phyloP scores from a whole-genome alignment of 2,888 invertebrate species.

The Scaptomyza parva region DNA sequence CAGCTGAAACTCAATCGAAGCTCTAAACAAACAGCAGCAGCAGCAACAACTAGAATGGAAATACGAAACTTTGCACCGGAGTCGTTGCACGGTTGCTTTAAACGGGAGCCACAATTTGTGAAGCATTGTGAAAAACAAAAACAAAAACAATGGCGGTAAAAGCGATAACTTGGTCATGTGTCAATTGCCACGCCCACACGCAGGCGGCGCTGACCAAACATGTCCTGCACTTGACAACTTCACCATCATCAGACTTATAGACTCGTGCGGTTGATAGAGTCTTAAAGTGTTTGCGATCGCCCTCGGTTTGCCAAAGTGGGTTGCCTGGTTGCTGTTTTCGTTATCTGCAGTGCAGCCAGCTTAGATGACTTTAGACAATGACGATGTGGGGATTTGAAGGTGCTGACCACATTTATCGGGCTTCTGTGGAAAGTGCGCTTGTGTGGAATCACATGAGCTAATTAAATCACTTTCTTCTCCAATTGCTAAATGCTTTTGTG shows the following conservation, averaged over 20 bases:
- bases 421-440: slow-evolving; percentile 24
- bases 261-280: slow-evolving; percentile 49
- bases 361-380: slow-evolving; percentile 55
- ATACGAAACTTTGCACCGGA: slow-evolving; percentile 18
- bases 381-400: slow-evolving; percentile 29
- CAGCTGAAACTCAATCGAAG: slow-evolving; percentile 18
- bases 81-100: slow-evolving; percentile 21
- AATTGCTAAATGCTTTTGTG: background rate
- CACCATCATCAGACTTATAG: slow-evolving; percentile 22
- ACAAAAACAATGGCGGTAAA: slow-evolving; percentile 23
- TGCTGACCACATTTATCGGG: slow-evolving; percentile 34
- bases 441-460: slow-evolving; percentile 5
- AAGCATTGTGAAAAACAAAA: slow-evolving; percentile 20
- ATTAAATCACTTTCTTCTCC: slow-evolving; percentile 15
- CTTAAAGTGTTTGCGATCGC: slow-evolving; percentile 48
- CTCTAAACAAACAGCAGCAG: slow-evolving; percentile 7
- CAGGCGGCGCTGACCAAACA: slow-evolving; percentile 50
- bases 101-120: slow-evolving; percentile 38
- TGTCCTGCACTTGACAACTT: slow-evolving; percentile 44
- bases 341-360: slow-evolving; percentile 26
- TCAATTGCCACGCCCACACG: slow-evolving; percentile 50
- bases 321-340: background rate
- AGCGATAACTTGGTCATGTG: slow-evolving; percentile 55
- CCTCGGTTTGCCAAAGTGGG: slow-evolving; percentile 8
- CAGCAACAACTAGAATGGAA: slow-evolving; percentile 1